Conservation (phyloP, 2,797 vertebrate genomes). For the Myotis vivesi region DNA sequence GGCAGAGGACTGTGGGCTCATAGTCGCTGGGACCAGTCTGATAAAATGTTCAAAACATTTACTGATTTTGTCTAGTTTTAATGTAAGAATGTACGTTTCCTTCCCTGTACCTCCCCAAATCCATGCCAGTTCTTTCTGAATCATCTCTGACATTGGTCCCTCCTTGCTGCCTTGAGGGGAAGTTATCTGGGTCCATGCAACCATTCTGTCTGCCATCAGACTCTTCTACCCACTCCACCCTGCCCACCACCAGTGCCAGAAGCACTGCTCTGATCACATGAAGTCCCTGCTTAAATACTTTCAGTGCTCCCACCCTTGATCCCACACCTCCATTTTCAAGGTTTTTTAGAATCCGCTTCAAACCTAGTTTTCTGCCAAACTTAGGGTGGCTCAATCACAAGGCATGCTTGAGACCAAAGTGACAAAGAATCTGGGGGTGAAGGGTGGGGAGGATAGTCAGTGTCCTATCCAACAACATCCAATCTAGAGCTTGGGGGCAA, state of each 20-base stretch:
- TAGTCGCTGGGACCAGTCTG: background rate
- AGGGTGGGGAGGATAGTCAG: background rate
- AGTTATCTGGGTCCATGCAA: background rate
- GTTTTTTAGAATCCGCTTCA: background rate
- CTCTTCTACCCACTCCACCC: background rate
- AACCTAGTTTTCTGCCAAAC: slow-evolving; percentile 21
- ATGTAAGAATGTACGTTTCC: background rate
- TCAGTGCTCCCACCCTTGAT: background rate
- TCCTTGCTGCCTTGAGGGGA: background rate
- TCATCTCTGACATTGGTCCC: background rate
- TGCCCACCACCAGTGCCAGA: background rate
- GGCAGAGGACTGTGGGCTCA: background rate
- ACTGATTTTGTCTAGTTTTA: background rate
- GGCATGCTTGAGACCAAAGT: background rate
- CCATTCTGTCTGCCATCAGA: background rate
- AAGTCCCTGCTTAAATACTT: background rate
- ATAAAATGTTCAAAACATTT: background rate
- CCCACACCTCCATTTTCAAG: background rate
- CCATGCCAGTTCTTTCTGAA: background rate
- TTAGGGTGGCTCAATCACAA: background rate
- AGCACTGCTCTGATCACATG: background rate
- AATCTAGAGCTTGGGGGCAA: background rate
- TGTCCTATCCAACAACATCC: background rate
- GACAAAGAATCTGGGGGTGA: background rate
- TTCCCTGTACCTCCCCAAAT: background rate